These are phyloP conservation scores for Diorhabda sublineata DNA, from an alignment of 1,140 invertebrate species.

Conservation along the genomic window DNA sequence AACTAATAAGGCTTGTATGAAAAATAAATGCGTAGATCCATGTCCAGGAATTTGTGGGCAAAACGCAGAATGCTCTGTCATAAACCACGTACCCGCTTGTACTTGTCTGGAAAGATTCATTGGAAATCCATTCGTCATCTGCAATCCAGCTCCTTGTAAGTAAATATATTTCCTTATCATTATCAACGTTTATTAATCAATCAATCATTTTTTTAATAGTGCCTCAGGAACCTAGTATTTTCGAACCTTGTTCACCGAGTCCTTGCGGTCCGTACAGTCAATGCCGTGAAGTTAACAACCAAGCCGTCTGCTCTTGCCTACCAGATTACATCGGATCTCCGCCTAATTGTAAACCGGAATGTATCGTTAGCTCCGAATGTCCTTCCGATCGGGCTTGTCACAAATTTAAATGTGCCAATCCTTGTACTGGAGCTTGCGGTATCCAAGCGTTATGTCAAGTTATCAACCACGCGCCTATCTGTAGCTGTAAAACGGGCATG, in stretches of 20 bases:
- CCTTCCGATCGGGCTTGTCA: constrained; percentile 65
- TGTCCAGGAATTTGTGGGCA: constrained; percentile 76
- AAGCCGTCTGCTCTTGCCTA: constrained; percentile 63
- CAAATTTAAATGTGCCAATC: constrained; percentile 67
- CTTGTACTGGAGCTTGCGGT: constrained; percentile 66
- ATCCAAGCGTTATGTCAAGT: constrained; percentile 61
- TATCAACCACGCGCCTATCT: constrained; percentile 71
- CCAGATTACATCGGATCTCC: constrained; percentile 61
- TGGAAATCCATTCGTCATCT: constrained; percentile 64
- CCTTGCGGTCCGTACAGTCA: constrained; percentile 68
- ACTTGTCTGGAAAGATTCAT: constrained; percentile 67
- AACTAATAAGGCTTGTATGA: constrained; percentile 68
- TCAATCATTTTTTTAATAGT: constrained; percentile 35
- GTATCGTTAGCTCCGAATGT: constrained; percentile 69
- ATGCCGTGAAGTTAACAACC: constrained; percentile 56
- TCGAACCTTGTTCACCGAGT: constrained; percentile 59
- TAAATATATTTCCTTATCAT: constrained; percentile 22
- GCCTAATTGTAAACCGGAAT: constrained; percentile 68
- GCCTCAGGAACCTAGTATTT: constrained; percentile 41
- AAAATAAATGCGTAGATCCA: constrained; percentile 75
- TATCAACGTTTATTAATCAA: neutral
- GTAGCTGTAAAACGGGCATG: constrained; percentile 64
- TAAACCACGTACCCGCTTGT: constrained; percentile 76
- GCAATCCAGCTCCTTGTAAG: constrained; percentile 37
- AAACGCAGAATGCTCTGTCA: constrained; percentile 73